Conservation (phyloP, 2,888 invertebrate genomes). For the Cosmia pyralina region DNA sequence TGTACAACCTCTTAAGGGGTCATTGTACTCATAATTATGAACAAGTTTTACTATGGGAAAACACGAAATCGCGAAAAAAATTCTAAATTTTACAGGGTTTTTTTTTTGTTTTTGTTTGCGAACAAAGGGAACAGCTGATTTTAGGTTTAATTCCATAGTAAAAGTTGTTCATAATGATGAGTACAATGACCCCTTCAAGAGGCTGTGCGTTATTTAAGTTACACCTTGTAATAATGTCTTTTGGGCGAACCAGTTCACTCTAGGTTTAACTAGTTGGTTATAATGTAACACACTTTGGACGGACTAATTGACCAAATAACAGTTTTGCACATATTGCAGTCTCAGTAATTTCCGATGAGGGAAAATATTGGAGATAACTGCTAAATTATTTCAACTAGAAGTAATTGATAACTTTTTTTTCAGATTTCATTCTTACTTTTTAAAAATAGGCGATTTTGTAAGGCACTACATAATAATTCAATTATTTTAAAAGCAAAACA, state of each 20-base stretch:
- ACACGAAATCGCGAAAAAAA: no score
- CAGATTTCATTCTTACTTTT: slow-evolving; percentile 15
- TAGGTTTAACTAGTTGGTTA: slow-evolving; percentile 34
- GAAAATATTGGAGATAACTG: slow-evolving; percentile 24
- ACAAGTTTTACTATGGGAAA: no score
- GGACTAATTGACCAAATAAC: slow-evolving; percentile 16
- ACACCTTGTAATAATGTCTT: slow-evolving; percentile 18
- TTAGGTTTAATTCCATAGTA: no score
- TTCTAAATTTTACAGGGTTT: no score
- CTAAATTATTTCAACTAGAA: slow-evolving; percentile 13
- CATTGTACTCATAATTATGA: no score
- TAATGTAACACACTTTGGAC: slow-evolving; percentile 18
- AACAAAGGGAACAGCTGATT: no score
- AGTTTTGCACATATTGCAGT: background rate
- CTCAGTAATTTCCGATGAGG: background rate
- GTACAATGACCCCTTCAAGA: no score
- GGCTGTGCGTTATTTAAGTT: no score
- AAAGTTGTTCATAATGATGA: no score
- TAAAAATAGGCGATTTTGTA: slow-evolving; percentile 54
- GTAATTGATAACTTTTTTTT: slow-evolving; percentile 22
- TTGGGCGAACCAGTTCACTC: slow-evolving; percentile 16
- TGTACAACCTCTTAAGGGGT: no score
- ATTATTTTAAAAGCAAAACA: slow-evolving; percentile 40
- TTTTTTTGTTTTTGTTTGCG: no score
- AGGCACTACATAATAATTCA: slow-evolving; percentile 58